These are phyloP conservation scores for Muscicapa comitata DNA, from an alignment of 2,797 vertebrate genomes.

Conservation along the genomic window DNA sequence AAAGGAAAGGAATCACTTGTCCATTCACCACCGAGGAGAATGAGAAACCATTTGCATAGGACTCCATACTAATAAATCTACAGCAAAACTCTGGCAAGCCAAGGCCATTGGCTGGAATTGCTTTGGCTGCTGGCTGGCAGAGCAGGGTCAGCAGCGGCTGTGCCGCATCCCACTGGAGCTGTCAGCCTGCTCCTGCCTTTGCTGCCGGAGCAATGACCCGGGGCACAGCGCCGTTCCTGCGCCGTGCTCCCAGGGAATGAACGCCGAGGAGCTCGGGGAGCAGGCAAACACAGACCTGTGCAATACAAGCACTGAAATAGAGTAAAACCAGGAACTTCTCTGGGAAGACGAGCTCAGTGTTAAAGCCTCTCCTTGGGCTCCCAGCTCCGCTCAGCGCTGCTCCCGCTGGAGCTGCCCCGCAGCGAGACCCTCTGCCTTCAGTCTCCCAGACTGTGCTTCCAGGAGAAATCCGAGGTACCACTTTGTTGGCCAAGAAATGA, in stretches of 20 bases:
- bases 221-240: not conserved
- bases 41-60: not conserved
- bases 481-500: not conserved
- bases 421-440: not conserved
- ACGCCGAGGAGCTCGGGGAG: not conserved
- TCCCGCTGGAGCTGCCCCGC: not conserved
- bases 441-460: not conserved
- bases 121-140: not conserved
- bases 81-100: not conserved
- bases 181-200: not conserved
- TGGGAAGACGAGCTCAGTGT: not conserved
- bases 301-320: not conserved
- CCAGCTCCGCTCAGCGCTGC: not conserved
- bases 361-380: not conserved
- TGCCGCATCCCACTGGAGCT: not conserved
- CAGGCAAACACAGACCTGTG: not conserved
- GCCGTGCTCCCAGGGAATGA: not conserved
- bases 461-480: rapidly evolving
- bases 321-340: not conserved
- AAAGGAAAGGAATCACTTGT: too few species aligned
- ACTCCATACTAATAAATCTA: not conserved
- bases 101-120: rapidly evolving
- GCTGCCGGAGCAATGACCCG: not conserved
- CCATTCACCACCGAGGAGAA: not conserved
- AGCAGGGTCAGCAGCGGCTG: not conserved